A percentile compares a stretch with the other conserved stretches of the same genome.
These are phyloP conservation scores for Drosophila auraria DNA, from an alignment of 1,140 invertebrate species.

Conservation along the genomic window DNA sequence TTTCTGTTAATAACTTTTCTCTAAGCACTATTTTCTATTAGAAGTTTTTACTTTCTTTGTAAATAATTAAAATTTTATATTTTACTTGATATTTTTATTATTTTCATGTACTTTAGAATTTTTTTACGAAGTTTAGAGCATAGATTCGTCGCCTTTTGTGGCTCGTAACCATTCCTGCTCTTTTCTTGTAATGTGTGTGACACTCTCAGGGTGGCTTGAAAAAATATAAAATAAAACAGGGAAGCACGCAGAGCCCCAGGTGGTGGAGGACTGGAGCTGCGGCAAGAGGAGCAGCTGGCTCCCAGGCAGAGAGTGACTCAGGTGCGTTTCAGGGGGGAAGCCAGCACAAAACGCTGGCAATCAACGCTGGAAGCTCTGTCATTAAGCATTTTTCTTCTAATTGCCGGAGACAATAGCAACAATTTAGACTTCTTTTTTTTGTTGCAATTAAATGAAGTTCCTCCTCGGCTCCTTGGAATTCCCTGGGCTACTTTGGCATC, in stretches of 20 bases:
- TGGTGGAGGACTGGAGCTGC: conserved; percentile 5
- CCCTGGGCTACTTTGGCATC: conserved; percentile 9
- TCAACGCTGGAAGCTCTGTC: conserved; percentile 30
- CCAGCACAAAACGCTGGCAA: conserved; percentile 19
- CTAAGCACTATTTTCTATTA: too few relatives aligned
- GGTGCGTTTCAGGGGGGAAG: conserved; percentile 3
- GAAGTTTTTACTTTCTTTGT: too few relatives aligned
- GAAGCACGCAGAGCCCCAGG: conserved; percentile 15
- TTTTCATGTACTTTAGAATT: background rate
- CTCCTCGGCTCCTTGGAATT: background rate
- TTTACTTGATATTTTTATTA: background rate
- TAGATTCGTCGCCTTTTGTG: background rate
- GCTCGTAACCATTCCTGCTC: background rate
- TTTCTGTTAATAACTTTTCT: too few relatives aligned
- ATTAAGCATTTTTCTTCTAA: conserved; percentile 50
- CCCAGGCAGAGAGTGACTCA: background rate
- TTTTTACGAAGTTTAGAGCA: background rate
- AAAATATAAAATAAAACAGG: background rate
- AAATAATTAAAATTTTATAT: background rate
- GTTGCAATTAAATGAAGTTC: conserved; percentile 35
- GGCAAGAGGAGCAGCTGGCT: background rate
- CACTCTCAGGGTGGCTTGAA: conserved; percentile 42
- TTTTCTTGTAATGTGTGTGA: conserved; percentile 39
- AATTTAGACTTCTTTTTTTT: conserved; percentile 27
- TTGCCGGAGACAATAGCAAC: conserved; percentile 40